These are phyloP conservation scores for Drosophila sulfurigaster DNA, from an alignment of 1,140 invertebrate species.

Conservation along the genomic window DNA sequence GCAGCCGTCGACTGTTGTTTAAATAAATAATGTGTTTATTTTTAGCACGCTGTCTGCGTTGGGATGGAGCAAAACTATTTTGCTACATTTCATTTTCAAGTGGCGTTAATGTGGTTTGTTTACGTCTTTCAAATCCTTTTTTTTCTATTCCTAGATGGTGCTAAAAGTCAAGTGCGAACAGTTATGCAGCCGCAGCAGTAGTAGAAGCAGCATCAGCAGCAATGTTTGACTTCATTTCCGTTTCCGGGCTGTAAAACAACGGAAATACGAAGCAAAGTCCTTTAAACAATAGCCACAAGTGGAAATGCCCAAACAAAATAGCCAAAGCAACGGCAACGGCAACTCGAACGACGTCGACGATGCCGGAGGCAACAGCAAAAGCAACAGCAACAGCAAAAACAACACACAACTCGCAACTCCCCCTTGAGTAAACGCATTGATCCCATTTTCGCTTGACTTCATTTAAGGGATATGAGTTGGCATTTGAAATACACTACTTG, in stretches of 20 bases:
- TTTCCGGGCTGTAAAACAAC: constrained; percentile 56
- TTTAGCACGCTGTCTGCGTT: constrained; percentile 32
- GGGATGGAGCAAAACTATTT: constrained; percentile 40
- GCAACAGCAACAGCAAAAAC: constrained; percentile 3
- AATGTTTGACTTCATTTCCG: constrained; percentile 73
- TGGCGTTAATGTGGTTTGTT: constrained; percentile 24
- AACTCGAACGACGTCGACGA: not conserved
- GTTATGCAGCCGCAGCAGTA: constrained; percentile 1
- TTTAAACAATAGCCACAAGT: constrained; percentile 71
- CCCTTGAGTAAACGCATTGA: constrained; percentile 40
- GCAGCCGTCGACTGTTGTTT: constrained; percentile 27
- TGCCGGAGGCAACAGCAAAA: not conserved
- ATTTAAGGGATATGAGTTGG: constrained; percentile 57
- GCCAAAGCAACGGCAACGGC: not conserved
- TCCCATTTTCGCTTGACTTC: constrained; percentile 78
- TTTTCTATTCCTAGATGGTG: constrained; percentile 15
- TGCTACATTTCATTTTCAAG: constrained; percentile 24
- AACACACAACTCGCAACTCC: constrained; percentile 3
- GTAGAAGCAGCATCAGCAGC: not conserved
- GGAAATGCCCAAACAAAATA: constrained; percentile 22
- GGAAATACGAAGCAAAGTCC: constrained; percentile 54
- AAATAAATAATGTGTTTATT: constrained; percentile 70
- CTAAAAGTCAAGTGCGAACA: constrained; percentile 36
- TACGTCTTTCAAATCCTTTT: constrained; percentile 13
- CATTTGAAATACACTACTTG: constrained; percentile 19